These are phyloP conservation scores for Drosophila pseudoananassae DNA, from an alignment of 1,140 invertebrate genomes.

Conservation along the genomic window DNA sequence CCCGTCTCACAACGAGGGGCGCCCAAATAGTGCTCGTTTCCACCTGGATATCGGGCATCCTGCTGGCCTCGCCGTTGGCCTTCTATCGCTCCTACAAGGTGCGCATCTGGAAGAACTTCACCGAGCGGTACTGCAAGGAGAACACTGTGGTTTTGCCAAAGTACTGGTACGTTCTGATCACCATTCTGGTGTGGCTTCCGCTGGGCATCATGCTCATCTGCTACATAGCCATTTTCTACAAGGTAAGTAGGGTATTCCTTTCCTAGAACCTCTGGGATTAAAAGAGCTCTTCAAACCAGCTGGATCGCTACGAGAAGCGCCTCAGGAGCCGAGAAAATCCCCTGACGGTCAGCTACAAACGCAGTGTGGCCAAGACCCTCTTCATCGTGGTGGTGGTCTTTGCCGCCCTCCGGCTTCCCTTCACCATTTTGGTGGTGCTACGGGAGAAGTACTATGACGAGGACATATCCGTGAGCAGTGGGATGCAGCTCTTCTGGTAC, in stretches of 20 bases:
- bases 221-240: conserved; percentile 88
- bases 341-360: conserved; percentile 86
- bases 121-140: conserved; percentile 89
- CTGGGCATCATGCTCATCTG: conserved; percentile 88
- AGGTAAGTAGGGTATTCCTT: conserved; percentile 82
- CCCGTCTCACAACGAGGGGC: conserved; percentile 86
- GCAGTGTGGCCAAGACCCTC: conserved; percentile 88
- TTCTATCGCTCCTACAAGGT: conserved; percentile 88
- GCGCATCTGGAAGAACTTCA: conserved; percentile 88
- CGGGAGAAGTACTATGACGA: conserved; percentile 84
- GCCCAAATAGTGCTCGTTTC: conserved; percentile 87
- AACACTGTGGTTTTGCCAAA: conserved; percentile 86
- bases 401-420: conserved; percentile 88
- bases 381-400: conserved; percentile 89
- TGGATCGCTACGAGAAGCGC: conserved; percentile 86
- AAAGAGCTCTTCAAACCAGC: conserved; percentile 63
- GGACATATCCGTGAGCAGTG: conserved; percentile 83
- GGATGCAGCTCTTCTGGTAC: conserved; percentile 87
- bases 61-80: conserved; percentile 87
- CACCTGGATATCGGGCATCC: conserved; percentile 88
- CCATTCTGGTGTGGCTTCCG: conserved; percentile 89
- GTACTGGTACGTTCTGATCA: conserved; percentile 90
- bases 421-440: conserved; percentile 88
- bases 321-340: conserved; percentile 85
- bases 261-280: background rate